Evolutionary conservation across 1,140 invertebrate genomes (phyloP), one percentile per base, ranked within the genome.

Genomic region (Ectropis grisescens): DNA sequence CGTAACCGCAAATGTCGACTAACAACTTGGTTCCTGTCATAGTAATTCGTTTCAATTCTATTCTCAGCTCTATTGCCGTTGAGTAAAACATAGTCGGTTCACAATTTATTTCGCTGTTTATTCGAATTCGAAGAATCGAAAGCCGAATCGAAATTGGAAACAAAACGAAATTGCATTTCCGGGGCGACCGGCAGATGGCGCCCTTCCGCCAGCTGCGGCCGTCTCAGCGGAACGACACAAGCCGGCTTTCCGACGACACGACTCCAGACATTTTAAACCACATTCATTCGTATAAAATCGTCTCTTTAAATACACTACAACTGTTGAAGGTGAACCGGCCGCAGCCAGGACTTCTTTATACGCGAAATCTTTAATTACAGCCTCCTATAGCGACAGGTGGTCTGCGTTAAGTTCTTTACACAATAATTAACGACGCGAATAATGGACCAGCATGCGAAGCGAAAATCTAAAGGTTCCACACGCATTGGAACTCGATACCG

Each of bases 361-460:
- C 46, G 50, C 38, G 47, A 49, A 46, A 55, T 50, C 54, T 66
- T 70, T 74, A 74, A 74, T 74, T 76, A 65, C 64, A n/a, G n/a
- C n/a, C n/a, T n/a, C n/a, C n/a, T 22, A 50, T 45, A 38, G 33
- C 54, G 58, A 62, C 75, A 76, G 71, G 71, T 75, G 75, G 71
- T 49, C 44, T 69, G 70, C 58, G 68, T 47, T 56, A 53, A 54
- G 43, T 44, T 51, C 54, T 54, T 49, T 49, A 51, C 58, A 66
- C 55, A 70, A 75, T 78, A 79, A 75, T 72, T 70, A 76, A 72
- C 65, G 70, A 71, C 58, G 69, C 68, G 71, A 67, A 80, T 76
- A 80, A 80, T 80, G 75, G 61, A 62, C 75, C 75, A 65, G 69
- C 74, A 76, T 80, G 53, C 64, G 49, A 76, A 58, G 62, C 67